Percentiles rank a stretch among this genome's conserved stretches.
Conservation (phyloP, 2,888 invertebrate species). For the Sinelater perroti region DNA sequence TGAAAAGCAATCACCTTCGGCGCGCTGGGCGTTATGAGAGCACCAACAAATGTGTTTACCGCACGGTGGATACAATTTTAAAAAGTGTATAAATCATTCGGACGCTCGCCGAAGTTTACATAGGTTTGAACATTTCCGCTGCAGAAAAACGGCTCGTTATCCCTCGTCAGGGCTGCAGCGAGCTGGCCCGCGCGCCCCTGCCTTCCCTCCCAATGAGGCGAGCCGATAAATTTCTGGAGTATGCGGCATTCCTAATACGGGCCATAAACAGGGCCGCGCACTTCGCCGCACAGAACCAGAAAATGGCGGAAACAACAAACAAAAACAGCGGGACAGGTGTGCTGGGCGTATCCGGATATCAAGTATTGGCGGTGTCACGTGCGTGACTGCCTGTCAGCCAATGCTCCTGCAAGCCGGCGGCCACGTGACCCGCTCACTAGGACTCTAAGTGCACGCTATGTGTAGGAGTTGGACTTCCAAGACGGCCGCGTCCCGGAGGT, state of each 20-base stretch:
- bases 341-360: constrained; percentile 42
- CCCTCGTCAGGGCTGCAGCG: constrained; percentile 2
- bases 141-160: background rate
- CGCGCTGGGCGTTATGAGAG: background rate
- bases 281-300: constrained; percentile 29
- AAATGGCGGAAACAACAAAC: constrained; percentile 47
- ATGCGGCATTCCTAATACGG: constrained; percentile 21
- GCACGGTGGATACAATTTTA: background rate
- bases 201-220: constrained; percentile 10
- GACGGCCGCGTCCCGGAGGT: constrained; percentile 43
- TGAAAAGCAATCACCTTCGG: no score
- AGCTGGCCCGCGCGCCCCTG: no score
- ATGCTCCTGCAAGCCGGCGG: constrained; percentile 39
- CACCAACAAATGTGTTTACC: background rate
- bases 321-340: constrained; percentile 44
- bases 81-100: constrained; percentile 3
- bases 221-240: constrained; percentile 25
- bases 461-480: constrained; percentile 42
- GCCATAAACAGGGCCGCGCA: constrained; percentile 17
- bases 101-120: constrained; percentile 1
- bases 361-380: constrained; percentile 47
- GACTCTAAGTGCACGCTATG: constrained; percentile 40
- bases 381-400: constrained; percentile 50
- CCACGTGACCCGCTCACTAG: constrained; percentile 41
- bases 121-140: background rate